Conservation (phyloP, 2,113 vertebrate species). For the Otis tarda region DNA sequence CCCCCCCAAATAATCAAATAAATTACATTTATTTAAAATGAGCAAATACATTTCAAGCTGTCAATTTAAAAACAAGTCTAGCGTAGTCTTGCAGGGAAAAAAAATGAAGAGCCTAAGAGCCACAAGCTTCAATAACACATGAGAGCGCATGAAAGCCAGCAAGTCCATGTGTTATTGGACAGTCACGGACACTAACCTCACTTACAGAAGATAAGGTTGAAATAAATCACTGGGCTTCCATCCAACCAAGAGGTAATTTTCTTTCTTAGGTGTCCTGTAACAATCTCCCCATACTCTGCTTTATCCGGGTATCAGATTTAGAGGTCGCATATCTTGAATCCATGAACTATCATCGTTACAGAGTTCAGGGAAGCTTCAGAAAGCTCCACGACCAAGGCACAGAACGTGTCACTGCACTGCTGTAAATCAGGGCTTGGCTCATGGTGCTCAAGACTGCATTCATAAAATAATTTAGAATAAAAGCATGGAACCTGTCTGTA, state of each 20-base stretch:
- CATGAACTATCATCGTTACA: neutral
- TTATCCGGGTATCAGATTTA: neutral
- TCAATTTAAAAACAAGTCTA: slow-evolving; percentile 22
- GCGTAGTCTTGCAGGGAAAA: slow-evolving; percentile 24
- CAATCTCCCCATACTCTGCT: neutral
- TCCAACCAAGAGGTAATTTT: neutral
- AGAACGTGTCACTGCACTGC: neutral
- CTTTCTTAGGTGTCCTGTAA: neutral
- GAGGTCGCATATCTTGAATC: neutral
- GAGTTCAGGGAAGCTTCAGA: neutral
- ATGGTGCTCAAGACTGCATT: neutral
- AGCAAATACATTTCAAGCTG: slow-evolving; percentile 42
- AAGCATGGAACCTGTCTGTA: neutral
- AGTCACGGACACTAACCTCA: slow-evolving; percentile 84
- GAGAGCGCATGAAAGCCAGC: slow-evolving; percentile 76
- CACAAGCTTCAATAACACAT: slow-evolving; percentile 81
- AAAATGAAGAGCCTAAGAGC: slow-evolving; percentile 63
- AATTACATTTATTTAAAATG: neutral
- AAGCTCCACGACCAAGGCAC: neutral
- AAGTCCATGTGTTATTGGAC: slow-evolving; percentile 79
- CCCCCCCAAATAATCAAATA: neutral
- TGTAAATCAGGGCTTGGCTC: neutral
- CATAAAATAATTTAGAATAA: neutral
- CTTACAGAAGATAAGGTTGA: slow-evolving; percentile 66
- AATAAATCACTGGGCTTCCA: neutral